Conservation (phyloP, 2,113 vertebrate genomes). For the Megaceryle torquata region DNA sequence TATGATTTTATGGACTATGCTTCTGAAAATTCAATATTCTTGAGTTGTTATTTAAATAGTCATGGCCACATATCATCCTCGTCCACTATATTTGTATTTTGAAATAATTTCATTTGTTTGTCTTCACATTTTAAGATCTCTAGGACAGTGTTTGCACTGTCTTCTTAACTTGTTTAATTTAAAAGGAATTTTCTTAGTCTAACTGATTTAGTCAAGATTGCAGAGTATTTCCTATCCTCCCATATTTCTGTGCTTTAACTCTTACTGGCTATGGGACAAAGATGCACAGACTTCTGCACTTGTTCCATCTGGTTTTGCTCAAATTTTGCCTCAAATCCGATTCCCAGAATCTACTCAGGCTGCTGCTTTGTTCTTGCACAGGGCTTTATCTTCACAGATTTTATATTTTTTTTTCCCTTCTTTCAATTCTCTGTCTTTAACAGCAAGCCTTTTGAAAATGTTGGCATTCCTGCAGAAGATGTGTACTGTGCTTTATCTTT, state of each 20-base stretch:
- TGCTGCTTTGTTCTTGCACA: conserved; percentile 33
- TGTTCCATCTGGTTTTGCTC: conserved; percentile 52
- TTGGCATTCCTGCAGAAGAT: neutral
- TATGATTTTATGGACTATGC: neutral
- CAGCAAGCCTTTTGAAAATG: conserved; percentile 1
- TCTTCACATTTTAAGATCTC: neutral
- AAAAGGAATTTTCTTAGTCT: neutral
- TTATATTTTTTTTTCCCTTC: neutral
- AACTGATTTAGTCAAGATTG: neutral
- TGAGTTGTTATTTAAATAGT: conserved; percentile 4
- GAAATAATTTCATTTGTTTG: conserved; percentile 2
- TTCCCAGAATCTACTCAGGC: conserved; percentile 19
- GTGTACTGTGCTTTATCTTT: conserved; percentile 32
- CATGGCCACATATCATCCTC: neutral
- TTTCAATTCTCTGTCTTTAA: neutral
- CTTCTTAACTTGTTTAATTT: conserved; percentile 2
- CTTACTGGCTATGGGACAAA: neutral
- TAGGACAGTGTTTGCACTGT: neutral
- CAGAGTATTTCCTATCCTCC: neutral
- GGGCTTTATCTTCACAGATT: neutral
- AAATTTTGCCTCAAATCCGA: neutral
- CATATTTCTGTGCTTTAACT: conserved; percentile 1
- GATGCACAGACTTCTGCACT: neutral
- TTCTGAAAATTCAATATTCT: neutral
- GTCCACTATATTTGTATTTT: neutral